Conservation (phyloP, 23 tunicate species). For the Halocynthia aurantium region DNA sequence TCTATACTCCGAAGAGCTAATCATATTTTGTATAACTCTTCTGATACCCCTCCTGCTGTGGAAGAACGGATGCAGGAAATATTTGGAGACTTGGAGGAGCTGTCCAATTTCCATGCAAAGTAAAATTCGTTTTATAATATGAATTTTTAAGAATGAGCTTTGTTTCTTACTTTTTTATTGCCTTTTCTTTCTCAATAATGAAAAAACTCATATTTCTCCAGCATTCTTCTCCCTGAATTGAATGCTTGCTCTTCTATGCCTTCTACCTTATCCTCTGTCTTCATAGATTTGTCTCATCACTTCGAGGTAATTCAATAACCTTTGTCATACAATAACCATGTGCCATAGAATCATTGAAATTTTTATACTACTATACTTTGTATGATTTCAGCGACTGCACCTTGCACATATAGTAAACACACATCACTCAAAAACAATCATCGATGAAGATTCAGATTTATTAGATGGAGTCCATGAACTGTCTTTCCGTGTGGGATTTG, state of each 20-base stretch:
- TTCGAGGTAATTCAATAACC: conserved; percentile 12
- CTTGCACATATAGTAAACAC: conserved; percentile 41
- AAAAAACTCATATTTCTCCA: conserved; percentile 6
- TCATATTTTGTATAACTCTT: conserved; percentile 17
- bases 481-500: conserved; percentile 9
- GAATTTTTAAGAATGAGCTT: background rate
- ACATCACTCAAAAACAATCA: conserved; percentile 3
- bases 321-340: too few species aligned
- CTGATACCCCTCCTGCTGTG: conserved; percentile 22
- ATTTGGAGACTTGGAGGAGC: conserved; percentile 45
- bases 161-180: background rate
- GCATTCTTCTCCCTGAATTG: conserved; percentile 32
- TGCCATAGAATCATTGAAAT: too few species aligned
- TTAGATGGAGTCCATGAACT: conserved; percentile 31
- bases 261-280: background rate
- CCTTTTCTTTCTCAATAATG: background rate
- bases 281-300: background rate
- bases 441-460: conserved; percentile 9
- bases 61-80: conserved; percentile 24
- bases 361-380: background rate
- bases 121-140: conserved; percentile 1
- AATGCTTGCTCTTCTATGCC: background rate
- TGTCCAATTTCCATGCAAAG: conserved; percentile 44
- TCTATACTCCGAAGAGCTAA: conserved; percentile 14
- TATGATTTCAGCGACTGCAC: conserved; percentile 30